These are phyloP conservation scores for Lasioglossum morio DNA, from an alignment of 2,888 invertebrate genomes.

Conservation along the genomic window DNA sequence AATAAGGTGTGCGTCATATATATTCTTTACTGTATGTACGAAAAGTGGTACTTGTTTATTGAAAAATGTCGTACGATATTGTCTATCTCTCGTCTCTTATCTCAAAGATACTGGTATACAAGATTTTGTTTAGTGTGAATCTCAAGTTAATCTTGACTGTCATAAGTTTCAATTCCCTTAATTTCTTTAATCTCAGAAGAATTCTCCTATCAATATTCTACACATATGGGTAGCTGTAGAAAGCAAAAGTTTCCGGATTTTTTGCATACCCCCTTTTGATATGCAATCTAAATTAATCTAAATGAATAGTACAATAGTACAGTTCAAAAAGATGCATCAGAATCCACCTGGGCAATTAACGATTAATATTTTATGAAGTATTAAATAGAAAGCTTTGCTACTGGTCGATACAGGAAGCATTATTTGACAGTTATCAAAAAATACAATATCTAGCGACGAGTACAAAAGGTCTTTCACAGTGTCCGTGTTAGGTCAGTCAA, in stretches of 20 bases:
- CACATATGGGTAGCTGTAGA: too few relatives aligned
- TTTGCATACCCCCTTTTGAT: background rate
- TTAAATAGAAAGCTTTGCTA: background rate
- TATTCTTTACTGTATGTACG: background rate
- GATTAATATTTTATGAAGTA: background rate
- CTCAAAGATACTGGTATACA: background rate
- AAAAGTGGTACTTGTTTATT: background rate
- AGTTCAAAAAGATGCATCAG: background rate
- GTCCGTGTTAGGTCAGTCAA: background rate
- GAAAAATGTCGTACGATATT: background rate
- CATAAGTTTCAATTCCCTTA: too few relatives aligned
- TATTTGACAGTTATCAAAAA: background rate
- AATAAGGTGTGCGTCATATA: background rate
- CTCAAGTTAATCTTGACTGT: background rate
- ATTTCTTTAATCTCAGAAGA: too few relatives aligned
- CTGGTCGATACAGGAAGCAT: background rate
- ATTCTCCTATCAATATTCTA: too few relatives aligned
- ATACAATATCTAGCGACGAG: background rate
- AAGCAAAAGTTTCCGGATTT: background rate
- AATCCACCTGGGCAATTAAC: background rate
- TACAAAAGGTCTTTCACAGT: background rate
- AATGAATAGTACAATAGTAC: background rate
- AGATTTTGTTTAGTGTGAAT: background rate
- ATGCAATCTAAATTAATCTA: background rate
- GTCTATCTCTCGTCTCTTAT: background rate